Conservation (phyloP, 1,140 invertebrate genomes). For the Drosophila murphyi region DNA sequence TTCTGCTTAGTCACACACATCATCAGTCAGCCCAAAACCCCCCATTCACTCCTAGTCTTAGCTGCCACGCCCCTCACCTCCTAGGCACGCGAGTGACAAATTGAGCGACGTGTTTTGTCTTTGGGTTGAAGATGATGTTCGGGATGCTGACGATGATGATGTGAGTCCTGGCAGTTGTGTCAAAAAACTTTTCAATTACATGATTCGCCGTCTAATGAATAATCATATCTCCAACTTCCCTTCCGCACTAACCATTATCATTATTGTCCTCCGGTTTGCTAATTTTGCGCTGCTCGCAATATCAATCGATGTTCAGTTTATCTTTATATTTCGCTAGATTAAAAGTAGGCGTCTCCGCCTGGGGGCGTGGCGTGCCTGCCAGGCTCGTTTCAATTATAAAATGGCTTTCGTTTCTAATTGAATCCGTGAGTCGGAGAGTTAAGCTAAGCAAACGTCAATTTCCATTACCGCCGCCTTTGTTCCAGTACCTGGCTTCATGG, state of each 20-base stretch:
- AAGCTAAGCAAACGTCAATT: slow-evolving; percentile 60
- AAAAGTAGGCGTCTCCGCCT: slow-evolving; percentile 1
- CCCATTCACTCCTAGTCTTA: not conserved
- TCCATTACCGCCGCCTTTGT: slow-evolving; percentile 24
- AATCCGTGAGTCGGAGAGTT: slow-evolving; percentile 47
- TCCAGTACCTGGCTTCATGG: slow-evolving; percentile 25
- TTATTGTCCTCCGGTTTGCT: slow-evolving; percentile 5
- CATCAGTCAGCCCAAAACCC: slow-evolving; percentile 55
- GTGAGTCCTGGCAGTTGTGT: slow-evolving; percentile 34
- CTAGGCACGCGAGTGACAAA: slow-evolving; percentile 43
- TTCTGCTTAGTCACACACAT: slow-evolving; percentile 74
- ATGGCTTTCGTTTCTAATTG: slow-evolving; percentile 73
- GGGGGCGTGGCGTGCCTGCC: slow-evolving; percentile 11
- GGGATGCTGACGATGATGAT: slow-evolving; percentile 18
- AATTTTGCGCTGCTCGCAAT: slow-evolving; percentile 27
- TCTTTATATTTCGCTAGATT: not conserved
- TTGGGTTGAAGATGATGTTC: not conserved
- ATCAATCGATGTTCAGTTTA: slow-evolving; percentile 65
- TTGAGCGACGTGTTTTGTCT: slow-evolving; percentile 42
- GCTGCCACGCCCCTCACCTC: slow-evolving; percentile 30
- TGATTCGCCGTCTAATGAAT: slow-evolving; percentile 53
- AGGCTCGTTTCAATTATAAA: slow-evolving; percentile 71
- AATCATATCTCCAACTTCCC: slow-evolving; percentile 40
- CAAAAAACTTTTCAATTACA: slow-evolving; percentile 73
- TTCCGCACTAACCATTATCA: slow-evolving; percentile 19